Conservation (phyloP, 2,113 vertebrate genomes). For the Bucco capensis region DNA sequence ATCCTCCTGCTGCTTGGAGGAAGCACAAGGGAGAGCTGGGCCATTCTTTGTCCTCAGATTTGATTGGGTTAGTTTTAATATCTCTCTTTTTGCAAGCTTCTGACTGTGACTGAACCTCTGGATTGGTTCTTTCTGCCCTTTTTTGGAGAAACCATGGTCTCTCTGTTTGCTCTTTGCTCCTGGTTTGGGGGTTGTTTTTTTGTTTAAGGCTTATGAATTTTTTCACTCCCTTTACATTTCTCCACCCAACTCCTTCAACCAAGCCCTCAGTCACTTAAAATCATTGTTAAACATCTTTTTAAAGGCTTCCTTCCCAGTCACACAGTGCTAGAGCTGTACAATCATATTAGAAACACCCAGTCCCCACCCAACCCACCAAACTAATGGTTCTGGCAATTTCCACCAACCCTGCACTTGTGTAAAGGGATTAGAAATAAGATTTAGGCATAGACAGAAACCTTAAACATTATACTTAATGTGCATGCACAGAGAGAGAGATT, state of each 20-base stretch:
- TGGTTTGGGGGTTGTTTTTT: background rate
- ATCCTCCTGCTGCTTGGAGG: background rate
- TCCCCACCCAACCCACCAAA: background rate
- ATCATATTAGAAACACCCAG: background rate
- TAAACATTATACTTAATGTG: background rate
- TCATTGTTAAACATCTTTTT: background rate
- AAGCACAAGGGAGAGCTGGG: background rate
- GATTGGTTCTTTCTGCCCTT: slow-evolving; percentile 18
- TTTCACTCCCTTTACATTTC: background rate
- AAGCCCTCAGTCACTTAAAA: background rate
- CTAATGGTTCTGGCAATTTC: background rate
- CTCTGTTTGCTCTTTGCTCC: background rate
- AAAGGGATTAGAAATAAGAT: background rate
- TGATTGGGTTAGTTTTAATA: background rate
- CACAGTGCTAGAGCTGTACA: background rate
- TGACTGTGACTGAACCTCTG: background rate
- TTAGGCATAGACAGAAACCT: background rate
- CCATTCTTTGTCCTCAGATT: background rate
- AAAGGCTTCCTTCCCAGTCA: background rate
- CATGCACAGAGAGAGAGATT: background rate
- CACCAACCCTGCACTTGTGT: background rate
- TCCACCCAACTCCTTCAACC: background rate
- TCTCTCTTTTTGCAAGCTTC: background rate
- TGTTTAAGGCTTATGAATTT: background rate
- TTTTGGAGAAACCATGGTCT: background rate